Evolutionary conservation across 2,113 vertebrate species (phyloP).

Genomic region (Alaudala cheleensis): DNA sequence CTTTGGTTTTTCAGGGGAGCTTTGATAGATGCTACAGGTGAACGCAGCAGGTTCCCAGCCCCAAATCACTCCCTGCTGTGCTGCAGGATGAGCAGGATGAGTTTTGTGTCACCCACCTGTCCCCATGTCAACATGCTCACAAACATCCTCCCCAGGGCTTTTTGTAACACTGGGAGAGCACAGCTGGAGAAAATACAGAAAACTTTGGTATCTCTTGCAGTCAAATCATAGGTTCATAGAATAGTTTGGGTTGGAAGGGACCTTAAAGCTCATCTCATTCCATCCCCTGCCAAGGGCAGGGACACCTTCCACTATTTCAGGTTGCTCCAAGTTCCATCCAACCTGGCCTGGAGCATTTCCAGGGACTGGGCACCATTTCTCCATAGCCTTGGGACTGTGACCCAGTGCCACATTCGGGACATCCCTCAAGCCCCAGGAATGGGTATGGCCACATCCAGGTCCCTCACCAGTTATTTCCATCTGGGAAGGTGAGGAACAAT

Average conservation of each 20-base stretch:
- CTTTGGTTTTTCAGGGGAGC: neutral
- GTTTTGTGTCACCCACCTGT: neutral
- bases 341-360: accelerated
- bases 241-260: neutral
- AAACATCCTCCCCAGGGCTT: neutral
- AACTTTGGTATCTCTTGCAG: neutral
- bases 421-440: neutral
- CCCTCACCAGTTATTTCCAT: accelerated
- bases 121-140: accelerated
- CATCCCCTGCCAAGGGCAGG: neutral
- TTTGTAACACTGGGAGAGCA: neutral
- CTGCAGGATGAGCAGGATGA: accelerated
- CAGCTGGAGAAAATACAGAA: neutral
- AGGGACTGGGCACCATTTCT: neutral
- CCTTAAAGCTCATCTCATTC: neutral
- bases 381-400: neutral
- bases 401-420: accelerated
- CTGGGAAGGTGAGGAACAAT: neutral
- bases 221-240: neutral
- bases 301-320: neutral
- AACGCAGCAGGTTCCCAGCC: neutral
- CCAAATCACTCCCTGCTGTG: accelerated
- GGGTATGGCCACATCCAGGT: neutral
- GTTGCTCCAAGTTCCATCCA: accelerated
- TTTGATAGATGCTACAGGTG: neutral